phyloP scores from a whole-genome alignment of 2,113 vertebrate species.

The Lophura nycthemera region DNA sequence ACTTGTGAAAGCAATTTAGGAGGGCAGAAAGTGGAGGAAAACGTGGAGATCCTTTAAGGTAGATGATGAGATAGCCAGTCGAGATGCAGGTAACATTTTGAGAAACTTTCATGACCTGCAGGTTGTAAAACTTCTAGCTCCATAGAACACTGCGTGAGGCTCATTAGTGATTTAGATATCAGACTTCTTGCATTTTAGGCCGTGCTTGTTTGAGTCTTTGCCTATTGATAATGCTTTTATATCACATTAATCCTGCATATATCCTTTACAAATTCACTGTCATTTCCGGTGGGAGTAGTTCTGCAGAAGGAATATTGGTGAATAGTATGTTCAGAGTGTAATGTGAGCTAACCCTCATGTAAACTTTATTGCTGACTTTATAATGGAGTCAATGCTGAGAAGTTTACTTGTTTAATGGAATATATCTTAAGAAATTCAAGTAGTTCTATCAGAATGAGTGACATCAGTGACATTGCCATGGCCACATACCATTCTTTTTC shows the following conservation, averaged over 20 bases:
- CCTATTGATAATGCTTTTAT: background rate
- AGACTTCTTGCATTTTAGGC: background rate
- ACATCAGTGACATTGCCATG: background rate
- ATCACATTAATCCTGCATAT: background rate
- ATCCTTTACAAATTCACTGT: background rate
- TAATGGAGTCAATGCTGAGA: slow-evolving; percentile 6
- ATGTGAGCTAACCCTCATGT: background rate
- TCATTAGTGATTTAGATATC: background rate
- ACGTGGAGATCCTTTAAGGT: background rate
- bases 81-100: background rate
- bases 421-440: background rate
- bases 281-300: background rate
- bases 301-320: background rate
- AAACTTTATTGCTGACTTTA: background rate
- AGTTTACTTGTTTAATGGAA: slow-evolving; percentile 40
- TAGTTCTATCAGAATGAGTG: background rate
- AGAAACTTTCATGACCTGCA: background rate
- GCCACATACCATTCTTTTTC: background rate
- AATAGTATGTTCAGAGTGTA: background rate
- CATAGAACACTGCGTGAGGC: background rate
- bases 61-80: background rate
- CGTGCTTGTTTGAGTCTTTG: background rate
- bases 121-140: background rate
- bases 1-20: background rate
- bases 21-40: background rate